These are phyloP conservation scores for Ptyas mucosa DNA, from an alignment of 2,113 vertebrate genomes.

Conservation along the genomic window DNA sequence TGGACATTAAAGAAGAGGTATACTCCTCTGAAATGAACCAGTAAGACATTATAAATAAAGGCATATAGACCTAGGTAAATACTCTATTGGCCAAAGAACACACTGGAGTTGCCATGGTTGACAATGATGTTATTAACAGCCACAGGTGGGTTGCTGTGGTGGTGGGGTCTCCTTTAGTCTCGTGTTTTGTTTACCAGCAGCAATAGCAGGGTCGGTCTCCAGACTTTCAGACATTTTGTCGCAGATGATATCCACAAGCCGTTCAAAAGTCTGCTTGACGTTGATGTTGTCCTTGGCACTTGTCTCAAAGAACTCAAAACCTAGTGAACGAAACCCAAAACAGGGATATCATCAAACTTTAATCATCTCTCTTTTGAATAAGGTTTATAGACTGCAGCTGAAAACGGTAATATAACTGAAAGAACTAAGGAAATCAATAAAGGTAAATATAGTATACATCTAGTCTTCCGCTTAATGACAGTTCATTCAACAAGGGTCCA, in stretches of 20 bases:
- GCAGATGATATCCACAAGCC: constrained; percentile 94
- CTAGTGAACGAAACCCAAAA: constrained; percentile 67
- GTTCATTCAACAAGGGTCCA: neutral
- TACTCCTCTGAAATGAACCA: constrained; percentile 52
- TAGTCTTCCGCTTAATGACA: neutral
- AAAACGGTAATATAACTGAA: neutral
- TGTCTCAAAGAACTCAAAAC: constrained; percentile 97
- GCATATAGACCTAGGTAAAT: constrained; percentile 68
- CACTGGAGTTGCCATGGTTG: constrained; percentile 45
- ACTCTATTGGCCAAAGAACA: constrained; percentile 69
- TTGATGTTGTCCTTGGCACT: constrained; percentile 98
- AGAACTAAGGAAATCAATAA: neutral
- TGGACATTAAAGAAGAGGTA: constrained; percentile 50
- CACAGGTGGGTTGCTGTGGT: constrained; percentile 85
- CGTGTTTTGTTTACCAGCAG: constrained; percentile 83
- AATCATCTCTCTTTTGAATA: neutral
- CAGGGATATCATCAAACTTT: constrained; percentile 1
- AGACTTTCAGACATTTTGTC: constrained; percentile 97
- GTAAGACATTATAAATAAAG: constrained; percentile 67
- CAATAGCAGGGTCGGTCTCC: constrained; percentile 82
- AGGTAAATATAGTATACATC: neutral
- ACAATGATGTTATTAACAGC: constrained; percentile 78
- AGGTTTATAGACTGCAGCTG: neutral
- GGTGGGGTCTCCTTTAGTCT: constrained; percentile 88
- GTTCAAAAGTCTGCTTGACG: constrained; percentile 95